Percentiles rank a stretch among this genome's conserved stretches.
These are phyloP conservation scores for Lacerta agilis DNA, from an alignment of 2,797 vertebrate species.

Conservation along the genomic window DNA sequence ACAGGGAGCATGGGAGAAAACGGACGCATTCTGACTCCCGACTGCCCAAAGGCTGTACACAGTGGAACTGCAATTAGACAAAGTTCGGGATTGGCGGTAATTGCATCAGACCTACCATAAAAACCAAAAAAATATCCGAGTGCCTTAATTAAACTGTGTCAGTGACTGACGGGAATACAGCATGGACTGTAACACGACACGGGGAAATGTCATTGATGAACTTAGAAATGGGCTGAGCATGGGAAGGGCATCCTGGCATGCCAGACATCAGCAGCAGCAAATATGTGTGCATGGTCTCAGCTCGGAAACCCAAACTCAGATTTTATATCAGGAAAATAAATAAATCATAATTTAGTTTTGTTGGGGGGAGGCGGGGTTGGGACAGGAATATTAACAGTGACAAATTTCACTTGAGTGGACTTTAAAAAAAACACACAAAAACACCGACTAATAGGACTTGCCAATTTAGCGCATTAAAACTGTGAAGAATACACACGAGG, in stretches of 20 bases:
- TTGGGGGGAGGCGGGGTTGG: conserved; percentile 70
- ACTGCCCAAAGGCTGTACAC: conserved; percentile 97
- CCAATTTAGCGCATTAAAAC: conserved; percentile 82
- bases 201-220: conserved; percentile 74
- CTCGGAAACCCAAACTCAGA: conserved; percentile 90
- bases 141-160: conserved; percentile 92
- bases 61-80: conserved; percentile 92
- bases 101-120: conserved; percentile 98
- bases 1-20: conserved; percentile 97
- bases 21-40: conserved; percentile 92
- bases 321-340: conserved; percentile 83
- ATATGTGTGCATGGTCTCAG: conserved; percentile 86
- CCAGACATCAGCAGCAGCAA: conserved; percentile 77
- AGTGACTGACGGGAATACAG: conserved; percentile 85
- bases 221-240: conserved; percentile 73
- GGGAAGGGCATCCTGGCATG: conserved; percentile 74
- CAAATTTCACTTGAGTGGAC: conserved; percentile 80
- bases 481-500: conserved; percentile 83
- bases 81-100: conserved; percentile 95
- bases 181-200: conserved; percentile 81
- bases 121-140: conserved; percentile 98
- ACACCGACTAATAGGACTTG: conserved; percentile 78
- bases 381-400: conserved; percentile 82
- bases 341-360: conserved; percentile 81
- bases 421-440: conserved; percentile 52